phyloP scores from a whole-genome alignment of 1,140 invertebrate species.

The Caerostris extrusa region DNA sequence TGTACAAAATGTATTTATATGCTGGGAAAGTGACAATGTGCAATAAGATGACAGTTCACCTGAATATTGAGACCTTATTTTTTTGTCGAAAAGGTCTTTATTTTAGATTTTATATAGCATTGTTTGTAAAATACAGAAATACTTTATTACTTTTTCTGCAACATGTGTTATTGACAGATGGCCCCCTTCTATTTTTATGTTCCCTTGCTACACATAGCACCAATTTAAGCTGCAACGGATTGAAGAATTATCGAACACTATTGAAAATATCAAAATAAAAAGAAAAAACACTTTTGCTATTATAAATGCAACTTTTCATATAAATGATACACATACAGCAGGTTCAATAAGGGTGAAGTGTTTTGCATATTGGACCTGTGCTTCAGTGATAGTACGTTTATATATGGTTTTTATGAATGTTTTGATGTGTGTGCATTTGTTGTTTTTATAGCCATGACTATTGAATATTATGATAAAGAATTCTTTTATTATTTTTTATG shows the following conservation, averaged over 20 bases:
- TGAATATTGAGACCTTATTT: conserved; percentile 73
- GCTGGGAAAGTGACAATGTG: conserved; percentile 75
- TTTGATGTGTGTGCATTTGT: conserved; percentile 77
- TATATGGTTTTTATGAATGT: conserved; percentile 75
- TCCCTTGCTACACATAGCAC: conserved; percentile 51
- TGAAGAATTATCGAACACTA: conserved; percentile 1
- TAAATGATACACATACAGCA: conserved; percentile 38
- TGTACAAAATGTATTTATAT: conserved; percentile 77
- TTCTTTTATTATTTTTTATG: conserved; percentile 73
- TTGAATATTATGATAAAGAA: conserved; percentile 54
- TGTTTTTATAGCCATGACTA: conserved; percentile 76
- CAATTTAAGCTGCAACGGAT: conserved; percentile 60
- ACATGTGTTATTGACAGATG: conserved; percentile 69
- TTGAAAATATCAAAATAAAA: background rate
- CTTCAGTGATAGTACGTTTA: conserved; percentile 74
- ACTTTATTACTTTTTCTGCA: conserved; percentile 63
- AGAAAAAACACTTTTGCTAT: conserved; percentile 35
- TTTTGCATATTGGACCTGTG: conserved; percentile 43
- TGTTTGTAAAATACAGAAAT: conserved; percentile 53
- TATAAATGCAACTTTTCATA: conserved; percentile 37
- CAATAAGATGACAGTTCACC: conserved; percentile 74
- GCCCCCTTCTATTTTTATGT: conserved; percentile 25
- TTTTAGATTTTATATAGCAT: conserved; percentile 76
- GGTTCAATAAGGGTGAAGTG: conserved; percentile 59
- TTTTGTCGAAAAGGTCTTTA: conserved; percentile 75